Evolutionary conservation across 2,797 vertebrate genomes (phyloP).

Genomic region (Pipistrellus nathusii): DNA sequence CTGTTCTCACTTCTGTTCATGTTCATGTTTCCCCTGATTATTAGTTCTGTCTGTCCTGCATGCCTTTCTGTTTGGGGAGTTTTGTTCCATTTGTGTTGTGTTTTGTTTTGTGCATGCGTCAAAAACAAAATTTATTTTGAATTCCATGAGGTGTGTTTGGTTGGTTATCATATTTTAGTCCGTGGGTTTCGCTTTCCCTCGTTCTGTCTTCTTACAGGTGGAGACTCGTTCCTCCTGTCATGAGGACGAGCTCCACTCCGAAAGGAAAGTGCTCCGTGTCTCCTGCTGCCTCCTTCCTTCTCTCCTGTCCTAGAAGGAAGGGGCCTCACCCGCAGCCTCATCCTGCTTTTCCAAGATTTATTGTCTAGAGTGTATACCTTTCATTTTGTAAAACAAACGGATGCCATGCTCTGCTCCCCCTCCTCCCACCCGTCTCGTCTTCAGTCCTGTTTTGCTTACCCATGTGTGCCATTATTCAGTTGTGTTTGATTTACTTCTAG

Average conservation of each 20-base stretch:
- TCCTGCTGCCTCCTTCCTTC: constrained; percentile 76
- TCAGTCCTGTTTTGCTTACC: constrained; percentile 82
- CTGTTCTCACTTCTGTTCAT: constrained; percentile 87
- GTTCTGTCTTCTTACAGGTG: constrained; percentile 85
- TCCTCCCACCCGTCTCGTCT: constrained; percentile 70
- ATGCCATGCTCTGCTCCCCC: constrained; percentile 22
- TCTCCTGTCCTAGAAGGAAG: constrained; percentile 80
- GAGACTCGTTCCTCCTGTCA: constrained; percentile 84
- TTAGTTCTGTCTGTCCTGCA: constrained; percentile 86
- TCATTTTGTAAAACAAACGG: constrained; percentile 79
- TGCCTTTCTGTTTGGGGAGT: constrained; percentile 85
- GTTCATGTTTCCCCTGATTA: constrained; percentile 80
- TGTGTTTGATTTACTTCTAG: constrained; percentile 86
- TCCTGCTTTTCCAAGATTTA: constrained; percentile 83
- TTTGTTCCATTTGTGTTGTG: constrained; percentile 80
- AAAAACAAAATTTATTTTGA: constrained; percentile 79
- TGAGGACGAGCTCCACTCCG: constrained; percentile 76
- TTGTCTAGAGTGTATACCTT: constrained; percentile 82
- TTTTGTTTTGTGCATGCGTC: constrained; percentile 88
- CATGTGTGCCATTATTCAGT: constrained; percentile 86
- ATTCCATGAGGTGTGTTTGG: constrained; percentile 84
- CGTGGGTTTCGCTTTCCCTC: constrained; percentile 81
- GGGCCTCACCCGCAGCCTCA: constrained; percentile 76
- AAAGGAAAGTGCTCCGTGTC: constrained; percentile 76
- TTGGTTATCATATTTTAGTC: constrained; percentile 79